Evolutionary conservation across 2,888 invertebrate genomes (phyloP), one percentile per base, ranked within the genome.

Genomic region (Ischnura elegans): DNA sequence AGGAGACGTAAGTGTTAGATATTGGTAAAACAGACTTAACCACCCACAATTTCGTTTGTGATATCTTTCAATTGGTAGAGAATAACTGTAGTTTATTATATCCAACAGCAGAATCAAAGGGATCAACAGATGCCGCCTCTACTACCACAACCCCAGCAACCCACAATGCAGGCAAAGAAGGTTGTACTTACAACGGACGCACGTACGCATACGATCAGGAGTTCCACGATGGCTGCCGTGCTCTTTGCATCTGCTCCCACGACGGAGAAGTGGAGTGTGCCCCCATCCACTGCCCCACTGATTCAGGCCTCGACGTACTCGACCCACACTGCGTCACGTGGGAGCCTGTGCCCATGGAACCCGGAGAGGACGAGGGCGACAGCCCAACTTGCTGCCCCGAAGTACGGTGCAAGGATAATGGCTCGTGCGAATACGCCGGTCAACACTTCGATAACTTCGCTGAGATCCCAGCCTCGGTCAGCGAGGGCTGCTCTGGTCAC

Each of bases 251-350:
- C 94, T 99, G 99, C 95, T 97, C 97, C 0, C 97, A 97, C 0
- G 96, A 96, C 0, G 98, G 97, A 95, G 94, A 95, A 47, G 97
- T 97, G 0, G 97, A 98, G 94, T 99, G 99, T 95, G 97, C 97
- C 0, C 97, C 98, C 86, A 96, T 99, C 46, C 97, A 98, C 94
- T 99, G 99, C 95, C 97, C 99, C 94, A 97, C 98, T 0, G 98
- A 98, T 95, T 98, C 98, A 94, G 98, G 98, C 0, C 96, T 98
- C n/a, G 98, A 98, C 95, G 97, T 98, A 13, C 96, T 98, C 87
- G 98, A 98, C 95, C 98, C 98, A 0, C 97, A 98, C 94, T 99
- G 99, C 95, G 96, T 98, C 16, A 97, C 98, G 94, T 99, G 99
- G 99, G 98, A 98, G 94, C 97, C 98, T 0, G 97, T 97, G 43